Evolutionary conservation across 2,113 vertebrate species (phyloP), one percentile per base, ranked within the genome.

Genomic region (Diadophis punctatus): DNA sequence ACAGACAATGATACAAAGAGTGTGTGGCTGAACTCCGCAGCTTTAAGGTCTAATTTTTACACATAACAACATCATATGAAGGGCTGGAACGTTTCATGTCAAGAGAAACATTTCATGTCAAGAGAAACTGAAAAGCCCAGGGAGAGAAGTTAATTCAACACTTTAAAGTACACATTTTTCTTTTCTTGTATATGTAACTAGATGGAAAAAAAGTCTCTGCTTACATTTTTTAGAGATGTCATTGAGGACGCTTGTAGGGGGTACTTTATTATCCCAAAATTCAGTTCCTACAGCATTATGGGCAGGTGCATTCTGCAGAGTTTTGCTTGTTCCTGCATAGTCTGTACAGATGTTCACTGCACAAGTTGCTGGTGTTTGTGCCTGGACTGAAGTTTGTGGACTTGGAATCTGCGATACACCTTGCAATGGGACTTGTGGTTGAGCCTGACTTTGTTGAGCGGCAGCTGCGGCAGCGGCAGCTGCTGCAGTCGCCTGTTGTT

Each of bases 201-300:
- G 34, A 27, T 23, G 20, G 14, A 11, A 58, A n/a, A 88, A 7
- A 58, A 22, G 49, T 30, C 20, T 89, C 1, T 52, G 98, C 99
- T 98, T 96, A 99, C 99, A 94, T 97, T 99, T 99, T 95, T 99
- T 99, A 93, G 98, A 97, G 94, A 99, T 97, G 48, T 99, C 99
- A 60, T 98, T 97, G 56, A 99, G 97, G 91, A 98, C 98, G 7
- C 98, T 95, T 68, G 98, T 95, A 60, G 98, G 95, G 5, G 98
- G 96, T 90, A 98, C 98, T 97, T 99, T 99, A 96, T 97, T 99
- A 95, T 99, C 99, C 99, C 99, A 99, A 4, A 99, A 94, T 56
- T 99, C 99, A 30, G 98, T 97, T 91, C 98, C 98, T 39, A 99
- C 96, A 86, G 98, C 96, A 53, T 97, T 98, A 95, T 98, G 98